Percentiles rank a stretch among this genome's conserved stretches.
phyloP scores from a whole-genome alignment of 1,140 invertebrate genomes.

The Nylanderia fulva region DNA sequence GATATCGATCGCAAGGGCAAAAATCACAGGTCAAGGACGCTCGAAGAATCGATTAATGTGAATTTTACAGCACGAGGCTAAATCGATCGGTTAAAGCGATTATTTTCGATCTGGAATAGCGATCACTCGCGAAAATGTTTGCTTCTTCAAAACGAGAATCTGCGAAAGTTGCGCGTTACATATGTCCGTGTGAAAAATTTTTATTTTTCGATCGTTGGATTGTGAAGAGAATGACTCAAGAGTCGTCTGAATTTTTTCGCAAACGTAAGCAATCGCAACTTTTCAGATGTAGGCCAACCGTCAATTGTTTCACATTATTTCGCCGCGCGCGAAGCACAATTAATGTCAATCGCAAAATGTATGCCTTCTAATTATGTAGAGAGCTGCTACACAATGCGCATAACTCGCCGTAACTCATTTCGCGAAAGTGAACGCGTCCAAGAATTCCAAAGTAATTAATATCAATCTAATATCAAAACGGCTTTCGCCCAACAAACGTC shows the following conservation, averaged over 20 bases:
- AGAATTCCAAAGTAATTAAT: slow-evolving; percentile 1
- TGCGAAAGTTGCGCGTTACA: background rate
- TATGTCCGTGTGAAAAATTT: background rate
- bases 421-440: background rate
- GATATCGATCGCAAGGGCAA: slow-evolving; percentile 19
- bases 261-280: slow-evolving; percentile 61
- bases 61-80: background rate
- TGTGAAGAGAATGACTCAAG: slow-evolving; percentile 5
- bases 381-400: background rate
- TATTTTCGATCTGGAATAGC: slow-evolving; percentile 11
- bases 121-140: background rate
- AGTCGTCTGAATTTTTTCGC: background rate
- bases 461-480: background rate
- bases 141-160: background rate
- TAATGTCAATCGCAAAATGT: slow-evolving; percentile 50
- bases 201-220: background rate
- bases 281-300: slow-evolving; percentile 74
- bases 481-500: background rate
- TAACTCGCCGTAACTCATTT: background rate
- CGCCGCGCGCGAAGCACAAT: slow-evolving; percentile 54
- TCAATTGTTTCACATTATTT: slow-evolving; percentile 73
- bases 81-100: slow-evolving; percentile 26
- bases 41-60: background rate
- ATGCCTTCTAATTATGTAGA: slow-evolving; percentile 54
- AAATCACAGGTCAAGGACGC: slow-evolving; percentile 48